Evolutionary conservation across 2,797 vertebrate species (phyloP), one percentile per base, ranked within the genome.

Genomic region (Neoniphon sammara): DNA sequence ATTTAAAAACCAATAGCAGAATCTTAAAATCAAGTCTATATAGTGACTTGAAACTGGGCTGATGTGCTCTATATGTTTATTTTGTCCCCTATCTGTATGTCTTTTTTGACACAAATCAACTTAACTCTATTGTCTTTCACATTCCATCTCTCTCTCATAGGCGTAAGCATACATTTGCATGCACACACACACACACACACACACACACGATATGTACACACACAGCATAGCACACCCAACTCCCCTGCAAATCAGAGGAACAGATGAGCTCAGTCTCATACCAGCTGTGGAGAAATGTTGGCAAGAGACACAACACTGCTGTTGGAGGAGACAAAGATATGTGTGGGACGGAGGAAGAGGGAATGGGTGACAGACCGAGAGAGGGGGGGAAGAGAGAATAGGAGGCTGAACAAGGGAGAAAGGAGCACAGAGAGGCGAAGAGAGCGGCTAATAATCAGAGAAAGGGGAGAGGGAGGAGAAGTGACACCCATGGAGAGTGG

Each of bases 261-360:
- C 85, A 90, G 84, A 92, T 87, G 83, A 92, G 78, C 73, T 75
- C 87, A 89, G 87, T 87, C 74, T 85, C 77, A 30, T 76, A 67
- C 85, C 88, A 90, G 88, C 89, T 88, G 85, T 84, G 86, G 75
- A 74, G 68, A 88, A 79, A 85, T 78, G 76, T 81, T 89, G 88
- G 88, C 85, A 78, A 52, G 80, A 85, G 61, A 70, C 23, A 12
- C 25, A n/a, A 73, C 68, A 5, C 73, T 72, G 73, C 86, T 85
- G 78, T 69, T 66, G 42, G 69, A 80, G 55, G 61, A 81, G 74
- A 85, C 74, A 82, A 83, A 81, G 68, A 87, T 52, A 80, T 64
- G 58, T 52, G 57, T 25, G 14, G 52, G 72, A 68, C 2, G 55
- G 80, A 70, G 80, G 56, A 65, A 36, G 54, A 72, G 61, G 75